Percentiles rank a stretch among this genome's conserved stretches.
phyloP scores from a whole-genome alignment of 2,888 invertebrate species.

The Thumatha senex region DNA sequence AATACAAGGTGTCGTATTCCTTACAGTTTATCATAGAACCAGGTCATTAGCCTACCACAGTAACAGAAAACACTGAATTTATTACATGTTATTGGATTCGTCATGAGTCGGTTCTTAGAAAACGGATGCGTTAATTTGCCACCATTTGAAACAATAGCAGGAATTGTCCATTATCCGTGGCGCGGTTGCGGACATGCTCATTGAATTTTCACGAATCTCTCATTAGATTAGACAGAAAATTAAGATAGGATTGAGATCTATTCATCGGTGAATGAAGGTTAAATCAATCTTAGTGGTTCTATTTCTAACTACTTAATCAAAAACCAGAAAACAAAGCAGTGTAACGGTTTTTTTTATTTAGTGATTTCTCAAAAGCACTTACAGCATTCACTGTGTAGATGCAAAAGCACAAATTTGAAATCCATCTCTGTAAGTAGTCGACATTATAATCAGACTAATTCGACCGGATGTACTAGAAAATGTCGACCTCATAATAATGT shows the following conservation, averaged over 20 bases:
- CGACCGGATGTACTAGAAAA: constrained; percentile 30
- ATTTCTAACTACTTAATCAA: constrained; percentile 1
- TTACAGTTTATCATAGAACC: constrained; percentile 13
- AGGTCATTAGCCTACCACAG: constrained; percentile 22
- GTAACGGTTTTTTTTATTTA: not conserved
- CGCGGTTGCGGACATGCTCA: constrained; percentile 19
- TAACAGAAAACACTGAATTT: constrained; percentile 15
- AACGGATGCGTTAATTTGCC: constrained; percentile 43
- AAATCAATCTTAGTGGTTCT: not conserved
- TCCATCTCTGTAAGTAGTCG: constrained; percentile 15
- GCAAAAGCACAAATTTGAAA: constrained; percentile 5
- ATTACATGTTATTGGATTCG: constrained; percentile 16
- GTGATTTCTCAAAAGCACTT: not conserved
- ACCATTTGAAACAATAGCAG: constrained; percentile 40
- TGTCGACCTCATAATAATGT: constrained; percentile 25
- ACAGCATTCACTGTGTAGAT: not conserved
- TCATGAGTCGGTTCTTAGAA: constrained; percentile 39
- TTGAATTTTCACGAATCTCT: constrained; percentile 28
- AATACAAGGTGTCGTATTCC: constrained; percentile 14
- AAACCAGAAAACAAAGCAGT: not conserved
- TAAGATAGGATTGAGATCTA: constrained; percentile 14
- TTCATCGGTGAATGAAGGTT: constrained; percentile 26
- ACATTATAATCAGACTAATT: constrained; percentile 12
- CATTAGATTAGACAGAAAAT: constrained; percentile 20
- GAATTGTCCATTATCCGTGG: constrained; percentile 33